phyloP scores from a whole-genome alignment of 2,888 invertebrate species.

The Masnerella sp. region DNA sequence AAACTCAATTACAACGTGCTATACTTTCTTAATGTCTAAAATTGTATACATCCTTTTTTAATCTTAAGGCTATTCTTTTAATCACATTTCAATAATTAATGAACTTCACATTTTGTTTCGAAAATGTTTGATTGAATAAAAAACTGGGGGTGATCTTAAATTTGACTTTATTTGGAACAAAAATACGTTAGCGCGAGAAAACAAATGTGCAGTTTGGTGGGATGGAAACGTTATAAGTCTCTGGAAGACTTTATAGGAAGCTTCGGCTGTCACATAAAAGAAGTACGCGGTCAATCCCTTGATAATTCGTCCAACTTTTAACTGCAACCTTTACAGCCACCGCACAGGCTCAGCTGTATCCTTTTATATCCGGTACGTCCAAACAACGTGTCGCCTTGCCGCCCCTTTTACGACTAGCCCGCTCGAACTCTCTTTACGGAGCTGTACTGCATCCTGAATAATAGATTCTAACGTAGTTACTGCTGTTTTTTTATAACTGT shows the following conservation, averaged over 20 bases:
- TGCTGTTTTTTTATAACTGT: constrained; percentile 77
- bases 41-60: too few species aligned
- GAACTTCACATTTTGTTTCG: too few species aligned
- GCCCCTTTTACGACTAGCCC: constrained; percentile 73
- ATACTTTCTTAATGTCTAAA: too few species aligned
- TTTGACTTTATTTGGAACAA: too few species aligned
- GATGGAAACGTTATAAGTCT: constrained; percentile 47
- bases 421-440: constrained; percentile 72
- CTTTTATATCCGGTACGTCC: constrained; percentile 58
- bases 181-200: too few species aligned
- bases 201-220: constrained; percentile 25
- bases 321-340: constrained; percentile 73
- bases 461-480: constrained; percentile 77
- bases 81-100: too few species aligned
- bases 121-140: too few species aligned
- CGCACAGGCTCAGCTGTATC: constrained; percentile 62
- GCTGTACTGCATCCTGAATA: constrained; percentile 72
- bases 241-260: constrained; percentile 53
- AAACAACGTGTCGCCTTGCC: constrained; percentile 63
- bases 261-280: constrained; percentile 60
- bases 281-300: constrained; percentile 67
- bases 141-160: too few species aligned
- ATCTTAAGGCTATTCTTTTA: too few species aligned
- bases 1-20: too few species aligned
- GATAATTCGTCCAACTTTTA: constrained; percentile 74